These are phyloP conservation scores for Maniola jurtina DNA, from an alignment of 1,140 invertebrate genomes.

Conservation along the genomic window DNA sequence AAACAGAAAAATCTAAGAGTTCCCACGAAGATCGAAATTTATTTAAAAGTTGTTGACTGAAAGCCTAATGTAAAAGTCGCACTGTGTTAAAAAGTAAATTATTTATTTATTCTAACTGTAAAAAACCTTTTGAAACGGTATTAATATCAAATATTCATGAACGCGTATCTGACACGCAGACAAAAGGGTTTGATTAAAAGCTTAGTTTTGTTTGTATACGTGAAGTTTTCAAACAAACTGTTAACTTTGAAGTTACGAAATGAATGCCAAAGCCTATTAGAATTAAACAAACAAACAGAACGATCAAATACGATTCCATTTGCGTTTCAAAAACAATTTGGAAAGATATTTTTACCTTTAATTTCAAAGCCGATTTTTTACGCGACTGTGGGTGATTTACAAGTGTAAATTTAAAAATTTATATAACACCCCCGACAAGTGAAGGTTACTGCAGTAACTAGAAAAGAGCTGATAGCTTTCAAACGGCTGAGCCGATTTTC, in stretches of 20 bases:
- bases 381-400: too few species aligned
- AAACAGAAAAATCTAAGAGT: too few species aligned
- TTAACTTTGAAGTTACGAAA: slow-evolving; percentile 11
- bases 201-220: slow-evolving; percentile 8
- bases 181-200: slow-evolving; percentile 10
- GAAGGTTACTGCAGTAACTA: too few species aligned
- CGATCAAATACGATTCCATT: slow-evolving; percentile 1
- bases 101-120: neutral
- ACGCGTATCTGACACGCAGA: slow-evolving; percentile 2
- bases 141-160: slow-evolving; percentile 9
- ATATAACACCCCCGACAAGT: too few species aligned
- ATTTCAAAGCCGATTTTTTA: too few species aligned
- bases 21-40: too few species aligned
- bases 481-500: too few species aligned
- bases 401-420: too few species aligned
- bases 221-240: neutral
- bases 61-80: too few species aligned
- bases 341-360: neutral
- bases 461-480: too few species aligned
- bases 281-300: slow-evolving; percentile 3
- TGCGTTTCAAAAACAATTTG: neutral
- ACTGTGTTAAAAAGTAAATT: too few species aligned
- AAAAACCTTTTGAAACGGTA: neutral
- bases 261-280: slow-evolving; percentile 8
- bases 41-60: too few species aligned